These are phyloP conservation scores for Albula glossodonta DNA, from an alignment of 2,113 vertebrate genomes.

Conservation along the genomic window DNA sequence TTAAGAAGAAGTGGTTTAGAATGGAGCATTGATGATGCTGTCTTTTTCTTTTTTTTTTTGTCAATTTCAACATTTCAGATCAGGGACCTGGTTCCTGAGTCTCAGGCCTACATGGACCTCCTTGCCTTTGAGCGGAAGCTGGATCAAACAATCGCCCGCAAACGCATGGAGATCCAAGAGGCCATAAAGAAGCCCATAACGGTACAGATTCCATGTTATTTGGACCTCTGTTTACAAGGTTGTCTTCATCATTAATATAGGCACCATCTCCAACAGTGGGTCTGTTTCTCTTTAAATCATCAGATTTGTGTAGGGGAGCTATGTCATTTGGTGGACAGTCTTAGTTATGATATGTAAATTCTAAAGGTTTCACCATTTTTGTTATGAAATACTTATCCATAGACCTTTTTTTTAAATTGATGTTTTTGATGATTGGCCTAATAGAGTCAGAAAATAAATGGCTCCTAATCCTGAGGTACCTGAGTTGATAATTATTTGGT, in stretches of 20 bases:
- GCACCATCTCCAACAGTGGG: neutral
- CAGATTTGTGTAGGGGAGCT: neutral
- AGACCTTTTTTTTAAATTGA: neutral
- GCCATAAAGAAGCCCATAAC: conserved; percentile 98
- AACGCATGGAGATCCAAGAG: conserved; percentile 98
- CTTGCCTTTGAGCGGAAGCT: conserved; percentile 97
- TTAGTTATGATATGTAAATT: neutral
- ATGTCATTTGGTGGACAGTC: neutral
- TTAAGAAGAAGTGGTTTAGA: neutral
- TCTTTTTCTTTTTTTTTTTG: too few species aligned
- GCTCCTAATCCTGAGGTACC: neutral
- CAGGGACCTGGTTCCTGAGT: conserved; percentile 94
- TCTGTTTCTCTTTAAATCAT: neutral
- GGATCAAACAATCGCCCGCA: conserved; percentile 96
- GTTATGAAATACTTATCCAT: too few species aligned
- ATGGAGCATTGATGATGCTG: neutral
- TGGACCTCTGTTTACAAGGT: neutral
- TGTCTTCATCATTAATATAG: neutral
- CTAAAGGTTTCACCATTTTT: too few species aligned
- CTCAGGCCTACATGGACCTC: conserved; percentile 99
- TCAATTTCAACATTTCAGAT: conserved; percentile 71
- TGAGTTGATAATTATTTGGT: neutral
- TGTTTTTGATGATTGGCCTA: neutral
- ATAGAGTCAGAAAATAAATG: neutral
- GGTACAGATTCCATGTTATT: conserved; percentile 57